Base-by-base conservation (phyloP, 1,140 invertebrate genomes). In the Trachymyrmex septentrionalis region DNA sequence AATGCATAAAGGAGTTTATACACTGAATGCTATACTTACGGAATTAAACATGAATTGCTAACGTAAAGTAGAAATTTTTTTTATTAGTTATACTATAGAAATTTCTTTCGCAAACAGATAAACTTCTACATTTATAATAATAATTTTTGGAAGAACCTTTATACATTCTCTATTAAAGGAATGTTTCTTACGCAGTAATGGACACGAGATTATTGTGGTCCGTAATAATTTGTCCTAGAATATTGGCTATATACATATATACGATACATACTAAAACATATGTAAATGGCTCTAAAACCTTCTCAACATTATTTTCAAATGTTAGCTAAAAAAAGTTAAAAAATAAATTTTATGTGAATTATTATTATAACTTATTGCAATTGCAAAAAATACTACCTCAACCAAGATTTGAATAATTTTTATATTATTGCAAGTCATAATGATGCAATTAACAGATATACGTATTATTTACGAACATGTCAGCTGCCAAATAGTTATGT, bases 181-280 rank as follows among this genome's bases (percentile, higher is more conserved):
- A 73, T 34, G 14, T 73, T 57, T 61, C 71, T 73, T 73, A 73
- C 71, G 19, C 71, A 53, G 27, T 73, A 73, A 0, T 27, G 1
- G 57, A 34, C 19, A 73, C 10, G 4, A 55, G 27, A 34, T 73
- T 73, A 73, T 73, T 73, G 24, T 73, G 71, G 1, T 73, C 71
- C 3, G 3, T 57, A 34, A 73, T 7, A 14, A 12, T 34, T 2
- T 73, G 71, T 7, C 48, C 50, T 27, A 34, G 9, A 14, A 53
- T 2, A 34, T 57, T 73, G 9, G 4, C 10, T 38, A 57, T 6
- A 57, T n/a, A 73, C 71, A 73, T 73, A 16, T 21, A 57, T 57
- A 73, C 0, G 14, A 53, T 53, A 30, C 4, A 24, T 14, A 34
- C 0, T 34, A 7, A 55, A 2, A 10, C 19, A 73, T 2, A 21